A percentile compares a stretch with the other conserved stretches of the same genome.
Conservation (phyloP, 1,140 invertebrate genomes). For the Tetramorium alpestre region DNA sequence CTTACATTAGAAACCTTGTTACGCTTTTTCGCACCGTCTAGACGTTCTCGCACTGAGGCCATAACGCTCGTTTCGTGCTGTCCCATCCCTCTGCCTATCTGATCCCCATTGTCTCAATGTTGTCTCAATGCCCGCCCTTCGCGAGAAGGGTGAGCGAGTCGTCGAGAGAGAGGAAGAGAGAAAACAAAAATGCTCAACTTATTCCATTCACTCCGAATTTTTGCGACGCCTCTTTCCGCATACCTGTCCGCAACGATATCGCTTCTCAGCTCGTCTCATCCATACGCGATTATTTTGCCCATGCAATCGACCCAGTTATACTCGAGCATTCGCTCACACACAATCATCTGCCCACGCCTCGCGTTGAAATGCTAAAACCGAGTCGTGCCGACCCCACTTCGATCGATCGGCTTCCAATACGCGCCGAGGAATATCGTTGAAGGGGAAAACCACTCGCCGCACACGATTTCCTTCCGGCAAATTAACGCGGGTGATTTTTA, state of each 20-base stretch:
- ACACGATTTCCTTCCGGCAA: neutral
- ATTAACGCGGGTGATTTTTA: neutral
- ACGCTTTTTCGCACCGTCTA: constrained; percentile 18
- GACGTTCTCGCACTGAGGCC: constrained; percentile 21
- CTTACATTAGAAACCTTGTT: constrained; percentile 23
- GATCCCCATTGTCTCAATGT: constrained; percentile 7
- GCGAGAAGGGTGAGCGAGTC: constrained; percentile 33
- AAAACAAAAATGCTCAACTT: neutral
- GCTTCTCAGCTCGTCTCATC: neutral
- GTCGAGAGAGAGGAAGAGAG: neutral
- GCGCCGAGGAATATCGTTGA: constrained; percentile 26
- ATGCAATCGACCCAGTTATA: constrained; percentile 27
- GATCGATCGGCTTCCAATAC: constrained; percentile 6
- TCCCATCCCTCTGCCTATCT: neutral
- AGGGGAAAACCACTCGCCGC: neutral
- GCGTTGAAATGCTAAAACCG: constrained; percentile 40
- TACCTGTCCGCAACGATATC: neutral
- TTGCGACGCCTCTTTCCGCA: neutral
- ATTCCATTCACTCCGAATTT: neutral
- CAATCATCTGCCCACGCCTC: constrained; percentile 22
- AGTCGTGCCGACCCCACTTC: neutral
- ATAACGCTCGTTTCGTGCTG: constrained; percentile 19
- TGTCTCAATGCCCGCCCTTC: constrained; percentile 30
- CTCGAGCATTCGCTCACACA: constrained; percentile 12
- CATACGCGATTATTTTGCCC: constrained; percentile 1